Evolutionary conservation across 2,888 invertebrate species (phyloP).

Genomic region (Phyto melanocephala): DNA sequence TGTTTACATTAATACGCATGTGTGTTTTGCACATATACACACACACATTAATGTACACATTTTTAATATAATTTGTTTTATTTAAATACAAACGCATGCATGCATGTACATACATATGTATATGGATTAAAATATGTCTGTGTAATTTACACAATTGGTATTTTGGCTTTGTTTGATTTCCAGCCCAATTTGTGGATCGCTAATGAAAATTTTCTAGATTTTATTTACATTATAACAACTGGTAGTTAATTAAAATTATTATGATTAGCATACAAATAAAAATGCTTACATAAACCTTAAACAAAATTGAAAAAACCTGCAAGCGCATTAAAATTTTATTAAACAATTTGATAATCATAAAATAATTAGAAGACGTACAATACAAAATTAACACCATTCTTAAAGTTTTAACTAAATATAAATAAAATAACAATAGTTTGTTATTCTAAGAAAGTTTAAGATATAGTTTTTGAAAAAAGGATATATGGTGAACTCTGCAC

Average conservation of each 20-base stretch:
- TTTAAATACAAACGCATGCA: not conserved
- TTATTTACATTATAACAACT: conserved; percentile 61
- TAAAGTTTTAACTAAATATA: too few relatives aligned
- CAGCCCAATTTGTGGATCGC: conserved; percentile 62
- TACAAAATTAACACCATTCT: not conserved
- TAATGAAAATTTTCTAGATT: conserved; percentile 60
- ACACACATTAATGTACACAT: conserved; percentile 2
- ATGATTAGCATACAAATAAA: conserved; percentile 60
- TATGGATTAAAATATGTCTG: conserved; percentile 9
- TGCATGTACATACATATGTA: not conserved
- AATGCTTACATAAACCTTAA: not conserved
- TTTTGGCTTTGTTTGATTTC: conserved; percentile 59
- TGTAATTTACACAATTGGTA: conserved; percentile 60
- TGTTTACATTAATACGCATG: conserved; percentile 20
- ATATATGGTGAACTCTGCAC: not conserved
- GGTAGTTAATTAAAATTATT: conserved; percentile 64
- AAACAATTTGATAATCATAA: not conserved
- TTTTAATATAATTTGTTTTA: conserved; percentile 31
- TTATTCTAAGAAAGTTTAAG: too few relatives aligned
- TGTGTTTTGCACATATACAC: not conserved
- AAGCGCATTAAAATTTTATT: not conserved
- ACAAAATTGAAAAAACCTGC: not conserved
- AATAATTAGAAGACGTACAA: too few relatives aligned
- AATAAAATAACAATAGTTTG: too few relatives aligned
- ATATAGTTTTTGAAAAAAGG: not conserved